These are phyloP conservation scores for Stichopus horrens DNA, from an alignment of 53 echinoderm and acorn worm species.

Conservation along the genomic window DNA sequence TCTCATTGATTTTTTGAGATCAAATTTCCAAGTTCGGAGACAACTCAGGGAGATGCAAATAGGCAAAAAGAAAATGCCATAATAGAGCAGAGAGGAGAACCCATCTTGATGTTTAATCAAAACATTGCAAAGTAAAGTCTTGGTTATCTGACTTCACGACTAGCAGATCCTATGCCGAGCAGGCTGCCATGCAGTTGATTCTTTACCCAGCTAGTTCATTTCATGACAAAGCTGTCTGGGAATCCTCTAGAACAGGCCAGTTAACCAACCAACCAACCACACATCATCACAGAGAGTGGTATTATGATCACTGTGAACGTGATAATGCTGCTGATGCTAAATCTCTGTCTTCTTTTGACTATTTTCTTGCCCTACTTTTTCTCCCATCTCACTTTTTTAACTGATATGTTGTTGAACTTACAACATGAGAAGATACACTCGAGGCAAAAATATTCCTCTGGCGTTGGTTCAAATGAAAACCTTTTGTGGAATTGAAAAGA, in stretches of 20 bases:
- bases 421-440: background rate
- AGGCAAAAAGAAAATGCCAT: background rate
- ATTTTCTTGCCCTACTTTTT: background rate
- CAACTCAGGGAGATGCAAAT: background rate
- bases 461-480: background rate
- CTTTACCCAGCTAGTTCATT: too few species aligned
- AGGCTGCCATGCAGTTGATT: too few species aligned
- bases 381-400: background rate
- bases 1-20: background rate
- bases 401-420: background rate
- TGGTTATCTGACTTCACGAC: too few species aligned
- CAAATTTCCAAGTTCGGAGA: background rate
- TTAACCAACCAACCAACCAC: too few species aligned
- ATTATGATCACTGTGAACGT: too few species aligned
- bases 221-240: too few species aligned
- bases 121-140: too few species aligned
- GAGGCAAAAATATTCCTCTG: background rate
- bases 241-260: too few species aligned
- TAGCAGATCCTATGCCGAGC: too few species aligned
- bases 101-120: too few species aligned
- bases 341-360: background rate
- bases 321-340: too few species aligned
- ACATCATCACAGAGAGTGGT: too few species aligned
- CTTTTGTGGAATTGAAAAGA: conserved; percentile 3
- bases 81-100: background rate